Percentiles rank a stretch among this genome's conserved stretches.
These are phyloP conservation scores for Ptychoptera albimana DNA, from an alignment of 2,888 invertebrate genomes.

Conservation along the genomic window DNA sequence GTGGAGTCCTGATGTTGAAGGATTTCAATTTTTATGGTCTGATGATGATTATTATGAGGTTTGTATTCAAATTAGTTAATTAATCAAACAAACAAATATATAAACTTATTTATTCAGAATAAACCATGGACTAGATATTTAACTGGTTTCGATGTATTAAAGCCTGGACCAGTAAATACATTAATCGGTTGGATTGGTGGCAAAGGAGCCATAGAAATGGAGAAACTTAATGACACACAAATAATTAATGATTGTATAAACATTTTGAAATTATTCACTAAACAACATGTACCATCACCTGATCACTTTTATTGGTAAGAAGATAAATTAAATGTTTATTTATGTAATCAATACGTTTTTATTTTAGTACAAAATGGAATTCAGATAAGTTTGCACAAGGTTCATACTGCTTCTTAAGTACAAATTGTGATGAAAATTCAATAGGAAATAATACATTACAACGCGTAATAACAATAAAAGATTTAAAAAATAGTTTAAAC, in stretches of 20 bases:
- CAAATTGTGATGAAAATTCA: conserved; percentile 29
- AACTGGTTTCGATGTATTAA: conserved; percentile 46
- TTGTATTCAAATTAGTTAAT: not conserved
- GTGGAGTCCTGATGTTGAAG: conserved; percentile 33
- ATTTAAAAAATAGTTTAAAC: conserved; percentile 1
- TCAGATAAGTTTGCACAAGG: conserved; percentile 38
- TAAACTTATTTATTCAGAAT: conserved; percentile 9
- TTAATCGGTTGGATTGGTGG: conserved; percentile 52
- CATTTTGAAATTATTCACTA: conserved; percentile 35
- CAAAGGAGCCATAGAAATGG: conserved; percentile 39
- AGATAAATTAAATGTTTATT: not conserved
- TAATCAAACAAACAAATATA: not conserved
- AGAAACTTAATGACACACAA: conserved; percentile 33
- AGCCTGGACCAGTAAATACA: conserved; percentile 31
- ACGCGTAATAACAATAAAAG: conserved; percentile 23
- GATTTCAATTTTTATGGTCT: conserved; percentile 13
- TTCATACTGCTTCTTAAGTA: conserved; percentile 40
- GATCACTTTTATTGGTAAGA: conserved; percentile 31
- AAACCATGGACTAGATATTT: conserved; percentile 39
- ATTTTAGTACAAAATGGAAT: conserved; percentile 37
- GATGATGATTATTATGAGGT: conserved; percentile 8
- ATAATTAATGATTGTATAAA: conserved; percentile 35
- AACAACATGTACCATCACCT: conserved; percentile 33
- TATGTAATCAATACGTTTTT: not conserved
- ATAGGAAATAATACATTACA: conserved; percentile 23